Evolutionary conservation across 2,888 invertebrate species (phyloP), one percentile per base, ranked within the genome.

Genomic region (Leptogaster cylindrica): DNA sequence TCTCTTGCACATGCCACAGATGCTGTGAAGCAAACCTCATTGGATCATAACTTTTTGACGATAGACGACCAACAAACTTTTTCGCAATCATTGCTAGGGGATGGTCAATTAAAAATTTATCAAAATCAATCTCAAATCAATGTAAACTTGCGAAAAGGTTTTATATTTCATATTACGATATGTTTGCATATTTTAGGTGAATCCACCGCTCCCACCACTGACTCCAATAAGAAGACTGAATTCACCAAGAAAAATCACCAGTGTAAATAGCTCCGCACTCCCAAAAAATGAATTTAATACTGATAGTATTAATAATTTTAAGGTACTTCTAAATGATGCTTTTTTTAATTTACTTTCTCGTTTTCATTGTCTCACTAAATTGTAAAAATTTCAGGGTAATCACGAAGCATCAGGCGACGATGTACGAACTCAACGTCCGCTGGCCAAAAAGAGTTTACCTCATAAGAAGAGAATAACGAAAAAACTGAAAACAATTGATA

Each of bases 401-500:
- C 23, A 44, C 10, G 64, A 64, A 23, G 12, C 36, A 23, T 6
- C 36, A 14, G 4, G 28, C 8, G 44, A 41, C 18, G 67, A 63
- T 25, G 25, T 50, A 1, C 18, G 36, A 20, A 23, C 39, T 20
- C 46, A 68, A 7, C 68, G 70, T 2, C 67, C 69, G 4, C 58
- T 71, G 46, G 74, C 79, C 65, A 88, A 88, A 72, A 88, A 90
- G 78, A 89, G 89, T 71, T 80, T 93, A 67, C 93, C 93, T 0
- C 93, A 93, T 77, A 93, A 93, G 78, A 94, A 94, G 77, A 83
- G 93, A 67, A 92, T 93, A 72, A 89, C 93, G 0, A 83, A 88
- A 66, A 93, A 92, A 74, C 81, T 93, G 16, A 88, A 88, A 74
- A 85, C 27, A 23, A 55, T 65, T 12, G 65, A 63, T 31, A 28